Evolutionary conservation across 2,888 invertebrate species (phyloP).

Genomic region (Synanthedon formicaeformis): DNA sequence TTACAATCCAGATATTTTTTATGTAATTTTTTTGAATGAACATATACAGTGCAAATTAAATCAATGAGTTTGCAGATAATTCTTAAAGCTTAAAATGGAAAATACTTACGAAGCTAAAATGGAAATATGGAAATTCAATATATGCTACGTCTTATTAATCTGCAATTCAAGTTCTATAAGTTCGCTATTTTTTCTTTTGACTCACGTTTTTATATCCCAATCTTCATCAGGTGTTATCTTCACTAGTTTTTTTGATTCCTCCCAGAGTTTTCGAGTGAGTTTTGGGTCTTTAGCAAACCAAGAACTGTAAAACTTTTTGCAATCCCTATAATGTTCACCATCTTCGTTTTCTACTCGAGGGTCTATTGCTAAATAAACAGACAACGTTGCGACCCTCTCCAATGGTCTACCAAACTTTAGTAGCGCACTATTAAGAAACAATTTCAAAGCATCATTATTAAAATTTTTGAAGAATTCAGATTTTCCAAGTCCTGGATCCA

Average conservation of each 20-base stretch:
- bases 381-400: slow-evolving; percentile 31
- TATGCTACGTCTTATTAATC: too few relatives aligned
- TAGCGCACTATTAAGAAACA: slow-evolving; percentile 23
- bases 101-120: too few relatives aligned
- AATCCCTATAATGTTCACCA: slow-evolving; percentile 46
- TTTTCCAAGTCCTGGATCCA: slow-evolving; percentile 86
- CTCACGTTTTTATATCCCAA: slow-evolving; percentile 27
- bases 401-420: slow-evolving; percentile 27
- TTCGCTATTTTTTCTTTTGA: neutral
- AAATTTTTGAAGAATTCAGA: slow-evolving; percentile 79
- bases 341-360: slow-evolving; percentile 26
- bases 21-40: too few relatives aligned
- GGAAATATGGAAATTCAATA: too few relatives aligned
- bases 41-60: too few relatives aligned
- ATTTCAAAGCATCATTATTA: slow-evolving; percentile 17
- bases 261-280: slow-evolving; percentile 31
- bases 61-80: too few relatives aligned
- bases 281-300: slow-evolving; percentile 46
- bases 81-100: too few relatives aligned
- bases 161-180: too few relatives aligned
- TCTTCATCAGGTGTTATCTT: slow-evolving; percentile 31
- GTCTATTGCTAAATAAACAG: slow-evolving; percentile 39
- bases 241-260: slow-evolving; percentile 33
- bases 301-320: slow-evolving; percentile 38
- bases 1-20: too few relatives aligned